Conservation (phyloP, 2,113 vertebrate species). For the Panurus biarmicus region DNA sequence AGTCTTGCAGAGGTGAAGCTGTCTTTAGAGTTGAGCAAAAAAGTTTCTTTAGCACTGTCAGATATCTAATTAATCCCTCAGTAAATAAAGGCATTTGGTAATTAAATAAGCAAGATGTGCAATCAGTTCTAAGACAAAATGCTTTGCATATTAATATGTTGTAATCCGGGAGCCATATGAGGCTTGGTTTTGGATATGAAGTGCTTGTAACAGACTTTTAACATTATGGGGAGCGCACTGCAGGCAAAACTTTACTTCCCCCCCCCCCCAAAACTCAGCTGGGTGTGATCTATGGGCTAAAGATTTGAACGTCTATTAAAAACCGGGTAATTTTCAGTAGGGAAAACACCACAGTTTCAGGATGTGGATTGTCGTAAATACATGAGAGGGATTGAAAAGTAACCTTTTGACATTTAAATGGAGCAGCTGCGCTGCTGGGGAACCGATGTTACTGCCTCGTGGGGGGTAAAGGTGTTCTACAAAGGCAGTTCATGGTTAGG, state of each 20-base stretch:
- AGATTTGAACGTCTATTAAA: background rate
- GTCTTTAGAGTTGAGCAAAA: background rate
- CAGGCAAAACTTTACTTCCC: too few species aligned
- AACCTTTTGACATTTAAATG: background rate
- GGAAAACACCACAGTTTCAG: background rate
- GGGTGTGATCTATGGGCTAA: background rate
- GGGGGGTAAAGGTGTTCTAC: background rate
- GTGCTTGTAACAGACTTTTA: background rate
- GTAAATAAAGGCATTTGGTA: constrained; percentile 31
- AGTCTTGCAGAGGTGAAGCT: background rate
- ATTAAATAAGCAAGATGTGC: background rate
- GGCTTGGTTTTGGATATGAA: background rate
- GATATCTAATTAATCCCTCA: constrained; percentile 21
- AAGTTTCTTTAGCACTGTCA: background rate
- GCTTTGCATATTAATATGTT: constrained; percentile 10
- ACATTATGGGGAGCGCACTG: background rate
- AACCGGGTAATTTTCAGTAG: background rate
- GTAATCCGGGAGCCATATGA: background rate
- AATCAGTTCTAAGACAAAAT: background rate
- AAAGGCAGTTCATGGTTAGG: background rate
- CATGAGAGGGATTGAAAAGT: background rate
- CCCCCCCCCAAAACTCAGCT: too few species aligned
- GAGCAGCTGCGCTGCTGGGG: background rate
- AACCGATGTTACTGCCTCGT: accelerated
- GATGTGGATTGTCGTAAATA: background rate